Evolutionary conservation across 23 tunicate species (phyloP).

Genomic region (Trididemnum miniatum): DNA sequence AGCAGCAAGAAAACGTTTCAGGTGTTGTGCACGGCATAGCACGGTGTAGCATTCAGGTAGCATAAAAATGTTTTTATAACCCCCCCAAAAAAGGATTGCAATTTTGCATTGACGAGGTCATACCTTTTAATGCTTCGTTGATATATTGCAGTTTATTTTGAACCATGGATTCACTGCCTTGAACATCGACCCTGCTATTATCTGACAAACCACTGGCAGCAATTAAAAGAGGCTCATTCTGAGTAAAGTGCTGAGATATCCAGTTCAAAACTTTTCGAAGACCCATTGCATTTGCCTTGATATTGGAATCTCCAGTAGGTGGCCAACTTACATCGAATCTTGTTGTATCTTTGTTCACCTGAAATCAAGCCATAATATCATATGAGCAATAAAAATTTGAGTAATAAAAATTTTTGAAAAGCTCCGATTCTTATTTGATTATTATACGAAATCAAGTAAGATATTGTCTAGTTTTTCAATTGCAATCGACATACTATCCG

Average conservation of each 20-base stretch:
- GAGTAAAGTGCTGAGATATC: constrained; percentile 29
- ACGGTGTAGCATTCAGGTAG: no score
- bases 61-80: no score
- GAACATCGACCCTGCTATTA: background rate
- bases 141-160: constrained; percentile 39
- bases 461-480: no score
- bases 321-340: constrained; percentile 27
- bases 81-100: no score
- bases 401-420: no score
- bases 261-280: constrained; percentile 49
- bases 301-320: constrained; percentile 33
- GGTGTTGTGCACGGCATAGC: no score
- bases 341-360: constrained; percentile 34
- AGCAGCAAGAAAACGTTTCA: no score
- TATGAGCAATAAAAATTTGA: no score
- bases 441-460: no score
- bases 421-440: no score
- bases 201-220: constrained; percentile 71
- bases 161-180: constrained; percentile 26
- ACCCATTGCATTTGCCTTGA: constrained; percentile 53
- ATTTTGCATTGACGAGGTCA: background rate
- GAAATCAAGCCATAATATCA: no score
- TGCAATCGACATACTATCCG: no score
- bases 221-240: constrained; percentile 16
- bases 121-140: constrained; percentile 78